A percentile compares a stretch with the other conserved stretches of the same genome.
phyloP scores from a whole-genome alignment of 2,113 vertebrate species.

The Diglossa brunneiventris region DNA sequence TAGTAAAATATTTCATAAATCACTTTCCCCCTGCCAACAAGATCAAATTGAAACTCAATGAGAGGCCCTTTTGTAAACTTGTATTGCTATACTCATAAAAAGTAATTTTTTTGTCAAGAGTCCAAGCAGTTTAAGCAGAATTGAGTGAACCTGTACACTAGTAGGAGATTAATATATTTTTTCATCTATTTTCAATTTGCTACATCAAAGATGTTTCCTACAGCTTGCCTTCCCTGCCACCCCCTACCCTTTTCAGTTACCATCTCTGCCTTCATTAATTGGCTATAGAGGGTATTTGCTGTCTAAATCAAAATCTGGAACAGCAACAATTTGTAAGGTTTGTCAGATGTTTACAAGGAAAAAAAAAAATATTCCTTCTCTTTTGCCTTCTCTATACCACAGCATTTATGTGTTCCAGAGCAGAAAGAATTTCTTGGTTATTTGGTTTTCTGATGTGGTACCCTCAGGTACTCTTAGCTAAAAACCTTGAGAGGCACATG shows the following conservation, averaged over 20 bases:
- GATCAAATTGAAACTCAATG: neutral
- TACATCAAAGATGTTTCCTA: neutral
- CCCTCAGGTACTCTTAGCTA: neutral
- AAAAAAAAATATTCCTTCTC: neutral
- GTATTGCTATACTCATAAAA: neutral
- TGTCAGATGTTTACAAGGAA: neutral
- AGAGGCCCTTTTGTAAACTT: neutral
- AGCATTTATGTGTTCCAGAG: neutral
- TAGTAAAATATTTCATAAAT: neutral
- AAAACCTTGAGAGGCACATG: neutral
- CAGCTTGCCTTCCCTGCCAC: neutral
- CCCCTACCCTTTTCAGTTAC: neutral
- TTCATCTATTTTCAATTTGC: neutral
- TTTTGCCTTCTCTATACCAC: neutral
- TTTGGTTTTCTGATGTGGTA: neutral
- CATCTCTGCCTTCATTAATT: neutral
- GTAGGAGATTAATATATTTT: neutral
- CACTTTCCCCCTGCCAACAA: neutral
- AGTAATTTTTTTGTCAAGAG: neutral
- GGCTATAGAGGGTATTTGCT: neutral
- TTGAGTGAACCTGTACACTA: neutral
- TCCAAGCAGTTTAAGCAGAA: neutral
- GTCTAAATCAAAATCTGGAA: neutral
- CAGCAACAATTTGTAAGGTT: neutral
- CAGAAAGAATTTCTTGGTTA: neutral